Conservation (phyloP, 2,888 invertebrate species). For the Spicauda simplicius region DNA sequence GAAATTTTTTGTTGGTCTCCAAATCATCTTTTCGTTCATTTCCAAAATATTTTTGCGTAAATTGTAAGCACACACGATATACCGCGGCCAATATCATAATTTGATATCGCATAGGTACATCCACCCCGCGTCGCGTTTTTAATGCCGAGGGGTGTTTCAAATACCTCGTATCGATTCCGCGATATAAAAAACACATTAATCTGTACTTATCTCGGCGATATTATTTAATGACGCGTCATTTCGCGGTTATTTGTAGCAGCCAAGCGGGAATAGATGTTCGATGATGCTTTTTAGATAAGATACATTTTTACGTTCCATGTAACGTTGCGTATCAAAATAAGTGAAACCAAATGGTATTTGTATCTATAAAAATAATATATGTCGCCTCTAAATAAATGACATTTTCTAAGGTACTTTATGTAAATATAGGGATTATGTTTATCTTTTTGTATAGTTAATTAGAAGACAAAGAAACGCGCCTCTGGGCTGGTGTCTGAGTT, state of each 20-base stretch:
- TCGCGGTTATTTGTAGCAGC: conserved; percentile 82
- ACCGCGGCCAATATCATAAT: conserved; percentile 65
- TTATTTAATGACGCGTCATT: conserved; percentile 82
- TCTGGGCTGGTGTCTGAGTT: no score
- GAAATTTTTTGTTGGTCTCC: no score
- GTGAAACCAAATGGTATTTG: conserved; percentile 12
- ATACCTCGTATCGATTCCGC: conserved; percentile 65
- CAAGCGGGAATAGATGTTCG: conserved; percentile 66
- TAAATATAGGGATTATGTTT: no score
- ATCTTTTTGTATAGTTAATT: no score
- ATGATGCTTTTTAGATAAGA: conserved; percentile 71
- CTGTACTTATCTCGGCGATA: conserved; percentile 79
- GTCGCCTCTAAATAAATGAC: no score
- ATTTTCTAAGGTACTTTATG: no score
- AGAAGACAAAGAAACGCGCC: no score
- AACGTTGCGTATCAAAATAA: conserved; percentile 16
- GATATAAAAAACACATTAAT: conserved; percentile 82
- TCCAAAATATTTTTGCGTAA: neutral
- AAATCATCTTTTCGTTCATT: neutral
- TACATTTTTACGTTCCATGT: conserved; percentile 23
- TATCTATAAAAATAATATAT: no score
- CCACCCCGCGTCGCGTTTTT: conserved; percentile 63
- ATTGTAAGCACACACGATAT: neutral
- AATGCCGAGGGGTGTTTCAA: conserved; percentile 69
- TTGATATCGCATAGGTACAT: conserved; percentile 71